These are phyloP conservation scores for Pseudochirops corinnae DNA, from an alignment of 2,797 vertebrate genomes.

Conservation along the genomic window DNA sequence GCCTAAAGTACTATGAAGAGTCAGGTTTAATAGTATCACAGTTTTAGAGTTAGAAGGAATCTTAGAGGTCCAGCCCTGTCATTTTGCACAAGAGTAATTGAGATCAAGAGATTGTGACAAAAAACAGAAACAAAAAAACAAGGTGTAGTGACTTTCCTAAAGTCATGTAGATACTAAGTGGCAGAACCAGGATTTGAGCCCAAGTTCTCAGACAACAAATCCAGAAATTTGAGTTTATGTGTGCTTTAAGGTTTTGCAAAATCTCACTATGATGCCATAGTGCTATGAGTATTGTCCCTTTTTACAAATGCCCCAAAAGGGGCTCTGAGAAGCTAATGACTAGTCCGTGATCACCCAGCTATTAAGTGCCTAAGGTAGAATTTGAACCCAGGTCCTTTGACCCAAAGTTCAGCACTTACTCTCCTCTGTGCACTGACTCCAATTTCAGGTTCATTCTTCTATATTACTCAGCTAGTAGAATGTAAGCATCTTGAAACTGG, in stretches of 20 bases:
- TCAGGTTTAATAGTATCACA: background rate
- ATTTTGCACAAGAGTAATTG: too few relatives aligned
- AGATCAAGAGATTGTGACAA: too few relatives aligned
- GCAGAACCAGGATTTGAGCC: background rate
- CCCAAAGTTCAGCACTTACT: background rate
- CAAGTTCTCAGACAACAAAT: background rate
- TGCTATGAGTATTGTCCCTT: background rate
- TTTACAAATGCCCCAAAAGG: background rate
- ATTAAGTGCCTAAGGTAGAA: background rate
- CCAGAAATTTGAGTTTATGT: background rate
- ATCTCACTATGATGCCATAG: background rate
- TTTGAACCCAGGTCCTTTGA: background rate
- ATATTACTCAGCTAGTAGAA: background rate
- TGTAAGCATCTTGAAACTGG: background rate
- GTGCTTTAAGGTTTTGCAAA: background rate
- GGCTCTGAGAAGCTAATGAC: background rate
- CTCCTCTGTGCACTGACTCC: background rate
- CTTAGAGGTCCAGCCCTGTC: background rate
- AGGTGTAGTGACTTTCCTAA: background rate
- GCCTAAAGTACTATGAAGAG: background rate
- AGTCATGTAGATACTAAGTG: background rate
- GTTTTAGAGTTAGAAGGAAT: background rate
- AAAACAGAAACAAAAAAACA: too few relatives aligned
- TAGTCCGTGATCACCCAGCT: background rate
- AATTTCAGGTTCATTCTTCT: background rate